Base-by-base conservation (phyloP, 2,888 invertebrate species). In the Bimastos eiseni region DNA sequence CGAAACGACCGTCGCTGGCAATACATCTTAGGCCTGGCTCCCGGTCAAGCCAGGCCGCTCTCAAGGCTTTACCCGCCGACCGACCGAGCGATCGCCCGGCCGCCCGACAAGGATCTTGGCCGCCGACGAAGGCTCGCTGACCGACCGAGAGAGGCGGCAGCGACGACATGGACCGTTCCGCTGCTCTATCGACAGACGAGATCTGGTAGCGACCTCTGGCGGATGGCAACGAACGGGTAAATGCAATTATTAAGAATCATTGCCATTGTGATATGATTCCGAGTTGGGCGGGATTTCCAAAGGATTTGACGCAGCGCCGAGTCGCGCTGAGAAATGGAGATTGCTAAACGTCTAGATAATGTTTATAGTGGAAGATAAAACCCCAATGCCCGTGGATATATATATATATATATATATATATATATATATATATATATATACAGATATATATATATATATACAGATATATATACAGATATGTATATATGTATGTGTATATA, bases 191-290 rank as follows among this genome's bases (percentile, higher is more conserved):
- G 33, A 24, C 21, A 37, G 86, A 34, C 34, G 86, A 86, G 86
- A 86, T 86, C 86, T 86, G 24, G 86, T 24, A 5, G 86, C 86
- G 36, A 84, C 8, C 8, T 21, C 84, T 36, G 84, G 34, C 84
- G 49, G 70, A 30, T n/a, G 70, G n/a, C 34, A 17, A 24, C 36
- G 36, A 37, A 86, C 17, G 37, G 86, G 86, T 24, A 37, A 86
- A 86, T 37, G 86, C 37, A 86, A 86, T 86, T 86, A 86, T 86
- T 86, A 86, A 86, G 86, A 86, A 86, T 86, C 86, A 86, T 86
- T 86, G 86, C 86, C 86, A 37, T 86, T 86, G 86, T 86, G 86
- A 86, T 86, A 86, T 37, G 86, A 86, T 86, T 86, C 37, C 86
- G 86, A 86, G 36, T 86, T 34, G 36, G 86, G 34, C 86, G 86